phyloP scores from a whole-genome alignment of 2,888 invertebrate species.

The Dastarcus helophoroides region DNA sequence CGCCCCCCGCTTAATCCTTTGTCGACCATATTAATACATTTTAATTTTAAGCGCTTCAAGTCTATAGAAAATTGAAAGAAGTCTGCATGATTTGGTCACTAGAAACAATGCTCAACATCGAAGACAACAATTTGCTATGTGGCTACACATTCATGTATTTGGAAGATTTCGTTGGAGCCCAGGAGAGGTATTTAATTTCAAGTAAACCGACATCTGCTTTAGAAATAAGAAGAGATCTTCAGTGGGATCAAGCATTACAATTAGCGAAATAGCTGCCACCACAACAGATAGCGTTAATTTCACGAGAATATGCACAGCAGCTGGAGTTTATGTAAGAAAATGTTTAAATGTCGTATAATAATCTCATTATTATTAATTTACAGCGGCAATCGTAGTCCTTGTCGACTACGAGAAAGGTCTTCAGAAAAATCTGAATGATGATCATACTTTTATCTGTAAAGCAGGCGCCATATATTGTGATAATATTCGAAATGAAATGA shows the following conservation, averaged over 20 bases:
- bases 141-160: conserved; percentile 63
- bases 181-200: conserved; percentile 64
- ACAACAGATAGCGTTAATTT: conserved; percentile 71
- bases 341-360: too few species aligned
- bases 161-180: conserved; percentile 67
- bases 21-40: too few species aligned
- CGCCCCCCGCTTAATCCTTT: too few species aligned
- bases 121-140: conserved; percentile 53
- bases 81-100: too few species aligned
- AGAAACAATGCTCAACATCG: too few species aligned
- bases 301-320: too few species aligned
- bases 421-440: conserved; percentile 44
- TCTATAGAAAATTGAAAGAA: too few species aligned
- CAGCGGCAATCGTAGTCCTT: conserved; percentile 82
- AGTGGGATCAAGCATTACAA: conserved; percentile 87
- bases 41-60: too few species aligned
- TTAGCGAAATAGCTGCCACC: conserved; percentile 77
- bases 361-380: too few species aligned
- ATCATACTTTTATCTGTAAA: too few species aligned
- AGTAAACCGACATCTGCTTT: conserved; percentile 53
- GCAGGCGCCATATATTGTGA: too few species aligned
- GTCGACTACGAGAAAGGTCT: conserved; percentile 83
- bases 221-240: conserved; percentile 80
- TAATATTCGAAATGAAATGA: conserved; percentile 58
- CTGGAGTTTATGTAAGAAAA: too few species aligned